These are phyloP conservation scores for Pangasius larnaudii DNA, from an alignment of 2,797 vertebrate genomes.

Conservation along the genomic window DNA sequence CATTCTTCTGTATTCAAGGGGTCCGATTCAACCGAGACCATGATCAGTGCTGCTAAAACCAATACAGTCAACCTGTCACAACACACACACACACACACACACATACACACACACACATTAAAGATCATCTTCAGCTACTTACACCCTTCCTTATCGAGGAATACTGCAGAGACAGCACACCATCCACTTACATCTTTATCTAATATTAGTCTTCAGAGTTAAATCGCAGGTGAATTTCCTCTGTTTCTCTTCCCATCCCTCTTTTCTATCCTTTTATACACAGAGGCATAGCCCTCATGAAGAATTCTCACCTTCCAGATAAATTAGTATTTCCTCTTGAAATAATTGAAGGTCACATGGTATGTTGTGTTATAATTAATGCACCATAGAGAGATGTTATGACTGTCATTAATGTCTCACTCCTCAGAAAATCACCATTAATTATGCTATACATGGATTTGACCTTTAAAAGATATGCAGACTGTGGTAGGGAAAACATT, in stretches of 20 bases:
- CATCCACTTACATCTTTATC: slow-evolving; percentile 45
- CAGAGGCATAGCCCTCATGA: not conserved
- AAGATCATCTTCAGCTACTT: not conserved
- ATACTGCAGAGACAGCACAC: not conserved
- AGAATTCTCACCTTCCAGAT: slow-evolving; percentile 33
- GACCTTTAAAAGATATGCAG: slow-evolving; percentile 44
- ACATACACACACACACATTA: slow-evolving; percentile 22
- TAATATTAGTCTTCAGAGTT: not conserved
- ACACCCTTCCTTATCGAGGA: too few species aligned
- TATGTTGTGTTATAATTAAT: slow-evolving; percentile 39
- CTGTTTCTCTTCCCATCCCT: slow-evolving; percentile 7
- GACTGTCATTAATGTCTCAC: slow-evolving; percentile 18
- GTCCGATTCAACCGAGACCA: slow-evolving; percentile 46
- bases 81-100: slow-evolving; percentile 1
- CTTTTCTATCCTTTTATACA: slow-evolving; percentile 45
- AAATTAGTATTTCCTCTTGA: slow-evolving; percentile 35
- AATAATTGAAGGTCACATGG: slow-evolving; percentile 34
- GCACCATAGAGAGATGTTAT: not conserved
- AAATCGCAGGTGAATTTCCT: not conserved
- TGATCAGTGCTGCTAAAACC: slow-evolving; percentile 49
- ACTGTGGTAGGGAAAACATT: not conserved
- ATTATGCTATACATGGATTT: slow-evolving; percentile 18
- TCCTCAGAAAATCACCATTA: slow-evolving; percentile 30
- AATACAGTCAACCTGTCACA: slow-evolving; percentile 50
- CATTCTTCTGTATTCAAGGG: slow-evolving; percentile 59